Percentiles rank a stretch among this genome's conserved stretches.
phyloP scores from a whole-genome alignment of 2,888 invertebrate genomes.

The Drosophila neotestacea region DNA sequence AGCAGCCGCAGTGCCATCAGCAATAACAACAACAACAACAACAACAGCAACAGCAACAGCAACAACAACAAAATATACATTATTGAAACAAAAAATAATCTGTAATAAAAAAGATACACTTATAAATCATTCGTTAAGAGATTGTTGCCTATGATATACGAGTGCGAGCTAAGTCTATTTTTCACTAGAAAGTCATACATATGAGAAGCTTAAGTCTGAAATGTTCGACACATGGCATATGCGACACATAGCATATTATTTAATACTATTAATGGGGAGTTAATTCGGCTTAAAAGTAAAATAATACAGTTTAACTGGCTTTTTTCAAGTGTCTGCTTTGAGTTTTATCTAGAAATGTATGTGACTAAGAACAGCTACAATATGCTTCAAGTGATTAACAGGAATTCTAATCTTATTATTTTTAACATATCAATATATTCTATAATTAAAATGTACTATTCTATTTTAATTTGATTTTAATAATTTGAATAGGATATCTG shows the following conservation, averaged over 20 bases:
- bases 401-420: too few species aligned
- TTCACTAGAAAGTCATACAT: slow-evolving; percentile 7
- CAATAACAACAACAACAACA: slow-evolving; percentile 17
- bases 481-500: too few species aligned
- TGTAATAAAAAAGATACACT: slow-evolving; percentile 19
- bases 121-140: slow-evolving; percentile 41
- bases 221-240: too few species aligned
- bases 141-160: slow-evolving; percentile 32
- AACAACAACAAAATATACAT: background rate
- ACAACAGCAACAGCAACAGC: background rate
- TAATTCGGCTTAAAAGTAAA: background rate
- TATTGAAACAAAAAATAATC: slow-evolving; percentile 10
- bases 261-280: background rate
- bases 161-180: slow-evolving; percentile 30
- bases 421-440: too few species aligned
- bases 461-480: too few species aligned
- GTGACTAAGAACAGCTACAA: too few species aligned
- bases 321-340: too few species aligned
- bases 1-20: slow-evolving; percentile 14
- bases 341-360: background rate
- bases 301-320: background rate
- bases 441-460: too few species aligned
- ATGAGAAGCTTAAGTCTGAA: slow-evolving; percentile 7
- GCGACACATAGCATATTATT: background rate
- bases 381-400: too few species aligned